Evolutionary conservation across 2,888 invertebrate species (phyloP), one percentile per base, ranked within the genome.

Genomic region (Leucophora obtusa): DNA sequence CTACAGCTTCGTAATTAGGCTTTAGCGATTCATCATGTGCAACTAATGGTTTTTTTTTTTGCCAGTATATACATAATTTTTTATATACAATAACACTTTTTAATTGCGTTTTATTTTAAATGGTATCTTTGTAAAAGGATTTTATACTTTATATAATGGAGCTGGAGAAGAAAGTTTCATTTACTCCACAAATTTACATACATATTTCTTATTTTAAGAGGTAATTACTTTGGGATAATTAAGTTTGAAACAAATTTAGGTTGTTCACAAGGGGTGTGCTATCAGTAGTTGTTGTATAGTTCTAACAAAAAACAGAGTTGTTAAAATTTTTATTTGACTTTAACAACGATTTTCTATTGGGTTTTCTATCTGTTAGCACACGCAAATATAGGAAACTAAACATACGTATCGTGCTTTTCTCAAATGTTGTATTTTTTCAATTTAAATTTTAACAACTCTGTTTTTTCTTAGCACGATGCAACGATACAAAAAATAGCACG

Each of bases 81-180:
- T 21, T 56, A 54, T 50, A 60, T 60, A n/a, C n/a, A n/a, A n/a
- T n/a, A 72, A 66, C 66, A 66, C 71, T 66, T 38, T 72, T 60
- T 78, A 78, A 78, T 78, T 78, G 77, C 77, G 66, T 78, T 77
- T 68, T 66, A 66, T 71, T 77, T 65, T 53, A 65, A 71, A 71
- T 70, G 43, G 51, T 76, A 59, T 10, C 33, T 54, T 53, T 58
- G 33, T n/a, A 54, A 71, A 65, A 71, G 65, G 63, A 76, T 63
- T 76, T 76, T 38, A 18, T 14, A 11, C 14, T 54, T 54, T 54
- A 21, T 28, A 28, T 28, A 24, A 10, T 54, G 43, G n/a, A n/a
- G 43, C n/a, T 47, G 43, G 6, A 47, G 0, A 47, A 47, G 43
- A 47, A 47, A 5, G n/a, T 47, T 47, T 14, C 43, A 47, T 47